Evolutionary conservation across 2,888 invertebrate species (phyloP).

Genomic region (Heliconius erato): DNA sequence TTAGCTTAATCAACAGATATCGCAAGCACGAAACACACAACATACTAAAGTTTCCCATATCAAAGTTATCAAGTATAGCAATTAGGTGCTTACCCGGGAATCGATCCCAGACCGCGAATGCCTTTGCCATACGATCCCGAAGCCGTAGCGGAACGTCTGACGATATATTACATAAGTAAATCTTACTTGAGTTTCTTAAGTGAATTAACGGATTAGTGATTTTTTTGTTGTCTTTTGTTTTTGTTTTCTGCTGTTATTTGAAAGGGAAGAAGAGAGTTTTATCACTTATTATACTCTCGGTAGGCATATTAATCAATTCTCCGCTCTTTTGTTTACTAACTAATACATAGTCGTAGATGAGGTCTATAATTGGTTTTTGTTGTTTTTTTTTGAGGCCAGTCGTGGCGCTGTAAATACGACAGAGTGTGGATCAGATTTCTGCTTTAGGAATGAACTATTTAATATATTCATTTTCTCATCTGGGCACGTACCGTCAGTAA

Average conservation of each 20-base stretch:
- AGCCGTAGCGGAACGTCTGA: constrained; percentile 59
- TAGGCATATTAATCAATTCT: neutral
- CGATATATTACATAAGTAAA: constrained; percentile 40
- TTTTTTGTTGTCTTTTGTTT: neutral
- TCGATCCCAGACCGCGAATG: constrained; percentile 45
- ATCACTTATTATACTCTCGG: no score
- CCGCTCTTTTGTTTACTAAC: no score
- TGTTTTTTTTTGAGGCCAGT: no score
- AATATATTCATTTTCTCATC: no score
- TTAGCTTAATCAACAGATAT: neutral
- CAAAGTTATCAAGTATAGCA: constrained; percentile 38
- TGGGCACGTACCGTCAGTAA: no score
- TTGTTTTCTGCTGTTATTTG: neutral
- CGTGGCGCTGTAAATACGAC: no score
- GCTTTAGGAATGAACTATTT: no score
- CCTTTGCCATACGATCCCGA: constrained; percentile 62
- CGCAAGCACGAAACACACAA: neutral
- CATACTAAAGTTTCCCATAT: constrained; percentile 14
- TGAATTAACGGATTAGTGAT: constrained; percentile 20
- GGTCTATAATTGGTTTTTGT: no score
- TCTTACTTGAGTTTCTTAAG: constrained; percentile 35
- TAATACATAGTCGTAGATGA: no score
- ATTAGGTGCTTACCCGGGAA: constrained; percentile 38
- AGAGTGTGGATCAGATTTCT: no score
- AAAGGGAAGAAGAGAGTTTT: no score